Evolutionary conservation across 2,113 vertebrate genomes (phyloP), one percentile per base, ranked within the genome.

Genomic region (Bubo blakistoni): DNA sequence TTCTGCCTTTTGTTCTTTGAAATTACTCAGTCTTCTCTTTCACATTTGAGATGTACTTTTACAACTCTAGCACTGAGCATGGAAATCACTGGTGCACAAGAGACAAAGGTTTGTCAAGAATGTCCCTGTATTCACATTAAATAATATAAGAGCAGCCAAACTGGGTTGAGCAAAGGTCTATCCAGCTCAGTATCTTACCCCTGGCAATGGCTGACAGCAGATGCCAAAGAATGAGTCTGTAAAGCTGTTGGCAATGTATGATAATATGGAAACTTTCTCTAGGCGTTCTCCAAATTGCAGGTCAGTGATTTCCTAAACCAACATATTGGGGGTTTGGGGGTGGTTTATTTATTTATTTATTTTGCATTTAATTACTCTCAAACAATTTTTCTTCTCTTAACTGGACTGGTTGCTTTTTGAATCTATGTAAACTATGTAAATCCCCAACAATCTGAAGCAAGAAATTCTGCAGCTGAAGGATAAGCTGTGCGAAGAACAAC

Each of bases 301-400:
- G 20, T 67, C 29, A 32, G 44, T 76, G 32, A 20, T 72, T 87
- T 72, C 44, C 49, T 61, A 52, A 85, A 61, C 12, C 7, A 49
- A 25, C 13, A 15, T 21, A 30, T 1, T 29, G 1, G 1, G 13
- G 15, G 9, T 2, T 12, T 30, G 6, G 15, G 3, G 7, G 14
- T 2, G 1, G 2, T 18, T 15, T 9, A 30, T 51, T 73, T 40
- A 21, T 80, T 74, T 30, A 18, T 65, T 62, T 89, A 42, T 66
- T 84, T 86, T 17, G 3, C 16, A 22, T 69, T 82, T 93, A 38
- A 67, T 59, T 84, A 47, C 13, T 16, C 24, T 81, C 0, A 0
- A 34, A 78, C 5, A 54, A 59, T 32, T 71, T 42, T 27, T 51
- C 16, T 63, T 69, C 29, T 58, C 30, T 66, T 83, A 32, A 13